A percentile compares a stretch with the other conserved stretches of the same genome.
Conservation (phyloP, 53 echinoderm and acorn worm species). For the Holothuria leucospilota region DNA sequence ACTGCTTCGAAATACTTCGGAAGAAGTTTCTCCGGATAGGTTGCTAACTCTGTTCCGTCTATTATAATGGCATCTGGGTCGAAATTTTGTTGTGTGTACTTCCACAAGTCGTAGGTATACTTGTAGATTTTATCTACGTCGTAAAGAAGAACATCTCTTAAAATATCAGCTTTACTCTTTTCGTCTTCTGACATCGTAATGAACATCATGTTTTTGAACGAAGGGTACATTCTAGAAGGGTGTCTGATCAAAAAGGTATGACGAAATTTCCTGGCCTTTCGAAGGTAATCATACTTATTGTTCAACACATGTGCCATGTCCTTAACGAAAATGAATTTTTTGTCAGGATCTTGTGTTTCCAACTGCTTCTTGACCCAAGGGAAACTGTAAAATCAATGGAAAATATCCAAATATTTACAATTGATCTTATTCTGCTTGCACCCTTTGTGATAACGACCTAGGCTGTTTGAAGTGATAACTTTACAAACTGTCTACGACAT, state of each 20-base stretch:
- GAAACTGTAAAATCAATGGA: too few relatives aligned
- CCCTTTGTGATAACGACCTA: too few relatives aligned
- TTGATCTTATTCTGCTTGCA: too few relatives aligned
- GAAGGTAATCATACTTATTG: conserved; percentile 24
- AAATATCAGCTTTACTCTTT: too few relatives aligned
- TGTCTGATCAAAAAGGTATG: conserved; percentile 12
- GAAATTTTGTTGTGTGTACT: background rate
- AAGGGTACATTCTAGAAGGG: background rate
- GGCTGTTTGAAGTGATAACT: too few relatives aligned
- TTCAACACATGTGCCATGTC: conserved; percentile 26
- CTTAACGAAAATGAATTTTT: conserved; percentile 40
- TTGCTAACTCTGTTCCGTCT: too few relatives aligned
- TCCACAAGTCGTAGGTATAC: background rate
- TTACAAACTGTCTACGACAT: too few relatives aligned
- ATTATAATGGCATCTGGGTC: background rate
- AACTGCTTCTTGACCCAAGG: conserved; percentile 18
- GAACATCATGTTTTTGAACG: background rate
- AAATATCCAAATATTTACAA: too few relatives aligned
- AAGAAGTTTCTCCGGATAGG: too few relatives aligned
- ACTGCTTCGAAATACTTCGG: too few relatives aligned
- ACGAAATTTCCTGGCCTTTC: background rate
- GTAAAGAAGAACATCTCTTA: background rate
- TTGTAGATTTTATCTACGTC: background rate
- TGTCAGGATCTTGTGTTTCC: conserved; percentile 30
- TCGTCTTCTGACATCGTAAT: background rate